These are phyloP conservation scores for Setophaga petechia DNA, from an alignment of 2,113 vertebrate genomes.

Conservation along the genomic window DNA sequence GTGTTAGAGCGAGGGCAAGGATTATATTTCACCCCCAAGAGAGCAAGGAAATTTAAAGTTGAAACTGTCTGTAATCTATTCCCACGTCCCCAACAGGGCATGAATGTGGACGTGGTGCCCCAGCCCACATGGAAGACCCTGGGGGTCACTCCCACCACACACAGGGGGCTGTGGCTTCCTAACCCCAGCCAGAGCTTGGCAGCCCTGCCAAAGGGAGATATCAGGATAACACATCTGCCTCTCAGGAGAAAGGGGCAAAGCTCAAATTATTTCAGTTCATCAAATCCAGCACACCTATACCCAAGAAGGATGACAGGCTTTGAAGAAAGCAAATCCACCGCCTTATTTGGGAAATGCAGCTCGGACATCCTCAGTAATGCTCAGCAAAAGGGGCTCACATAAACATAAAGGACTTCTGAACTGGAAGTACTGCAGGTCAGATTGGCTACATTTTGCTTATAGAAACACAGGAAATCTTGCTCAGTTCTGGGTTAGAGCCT, in stretches of 20 bases:
- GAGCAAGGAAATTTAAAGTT: conserved; percentile 34
- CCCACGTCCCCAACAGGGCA: background rate
- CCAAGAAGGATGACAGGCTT: background rate
- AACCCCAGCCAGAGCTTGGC: background rate
- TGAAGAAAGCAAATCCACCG: background rate
- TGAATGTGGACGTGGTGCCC: fast-evolving
- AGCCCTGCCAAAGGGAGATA: background rate
- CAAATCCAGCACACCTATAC: background rate
- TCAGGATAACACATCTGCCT: background rate
- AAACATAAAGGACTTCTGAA: background rate
- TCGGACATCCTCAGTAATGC: background rate
- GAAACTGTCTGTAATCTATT: background rate
- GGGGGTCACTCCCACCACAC: fast-evolving
- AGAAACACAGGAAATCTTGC: background rate
- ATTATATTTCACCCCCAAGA: conserved; percentile 37
- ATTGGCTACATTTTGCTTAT: background rate
- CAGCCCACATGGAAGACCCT: fast-evolving
- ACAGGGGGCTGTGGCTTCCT: background rate
- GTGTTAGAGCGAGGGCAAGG: background rate
- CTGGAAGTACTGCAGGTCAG: background rate
- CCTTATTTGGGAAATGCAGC: background rate
- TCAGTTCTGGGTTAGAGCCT: background rate
- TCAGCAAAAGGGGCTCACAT: background rate
- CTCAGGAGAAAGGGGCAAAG: background rate
- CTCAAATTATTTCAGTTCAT: background rate